Evolutionary conservation across 2,113 vertebrate species (phyloP), one percentile per base, ranked within the genome.

Genomic region (Sander vitreus): DNA sequence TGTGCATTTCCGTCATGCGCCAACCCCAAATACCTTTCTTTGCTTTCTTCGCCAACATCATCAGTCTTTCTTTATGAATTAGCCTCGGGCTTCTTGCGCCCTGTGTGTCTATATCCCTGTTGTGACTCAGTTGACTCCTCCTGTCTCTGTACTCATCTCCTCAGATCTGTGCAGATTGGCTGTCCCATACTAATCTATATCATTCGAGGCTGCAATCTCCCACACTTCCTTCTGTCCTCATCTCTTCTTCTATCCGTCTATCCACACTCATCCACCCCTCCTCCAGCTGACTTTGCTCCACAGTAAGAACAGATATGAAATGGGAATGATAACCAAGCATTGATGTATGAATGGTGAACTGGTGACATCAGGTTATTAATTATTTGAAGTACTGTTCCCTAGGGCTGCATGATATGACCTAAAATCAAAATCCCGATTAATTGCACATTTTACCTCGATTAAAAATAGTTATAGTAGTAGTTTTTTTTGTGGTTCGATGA

Each of bases 111-210:
- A 36, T 14, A 62, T 51, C 58, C 27, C 21, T 62, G 45, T 21
- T 58, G 54, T 58, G 36, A 27, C 36, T 60, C 43, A 50, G 55
- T 23, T 15, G 19, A 18, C 27, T 50, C 45, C 36, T 43, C 16
- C 48, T 39, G 33, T 39, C 73, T 51, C 58, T 14, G 27, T 23
- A 11, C 43, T 60, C 57, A 33, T 50, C 25, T 19, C 43, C 25
- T 73, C 25, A 60, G 43, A 60, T 73, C 43, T 77, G 59, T 43
- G 58, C 55, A 77, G 76, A 86, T 81, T 72, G 85, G 64, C 51
- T 54, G 23, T 77, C 59, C 81, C 72, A 60, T 74, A 80, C 57
- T 87, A 58, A 87, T 85, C 65, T 63, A n/a, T 63, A 57, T 15
- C n/a, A 51, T 6, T n/a, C 15, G 5, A 19, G 9, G n/a, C 51